Conservation (phyloP, 2,888 invertebrate species). For the Platycnemis pennipes region DNA sequence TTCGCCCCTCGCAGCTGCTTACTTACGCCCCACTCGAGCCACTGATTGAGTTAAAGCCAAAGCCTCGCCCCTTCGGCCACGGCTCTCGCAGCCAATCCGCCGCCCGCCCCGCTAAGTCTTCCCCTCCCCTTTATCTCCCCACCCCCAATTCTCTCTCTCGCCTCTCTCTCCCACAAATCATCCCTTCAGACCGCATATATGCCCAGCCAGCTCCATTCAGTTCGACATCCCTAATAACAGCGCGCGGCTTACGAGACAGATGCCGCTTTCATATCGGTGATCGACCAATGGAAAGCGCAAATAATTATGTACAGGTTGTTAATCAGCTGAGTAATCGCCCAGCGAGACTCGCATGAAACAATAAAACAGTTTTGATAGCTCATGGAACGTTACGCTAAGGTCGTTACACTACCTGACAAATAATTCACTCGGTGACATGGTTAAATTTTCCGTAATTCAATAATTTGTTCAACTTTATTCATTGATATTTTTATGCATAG, state of each 20-base stretch:
- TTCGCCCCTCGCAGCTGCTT: background rate
- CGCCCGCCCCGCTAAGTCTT: background rate
- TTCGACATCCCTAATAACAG: background rate
- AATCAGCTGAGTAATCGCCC: too few species aligned
- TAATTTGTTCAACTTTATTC: too few species aligned
- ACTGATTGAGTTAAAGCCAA: constrained; percentile 23
- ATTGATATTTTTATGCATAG: too few species aligned
- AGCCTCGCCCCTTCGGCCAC: background rate
- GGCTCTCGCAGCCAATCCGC: background rate
- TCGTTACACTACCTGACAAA: too few species aligned
- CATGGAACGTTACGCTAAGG: too few species aligned
- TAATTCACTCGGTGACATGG: too few species aligned
- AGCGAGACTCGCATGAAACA: too few species aligned
- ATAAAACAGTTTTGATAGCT: too few species aligned
- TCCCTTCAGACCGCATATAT: background rate
- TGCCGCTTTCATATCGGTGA: background rate
- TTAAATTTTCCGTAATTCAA: too few species aligned
- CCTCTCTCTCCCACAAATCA: background rate
- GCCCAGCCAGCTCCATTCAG: background rate
- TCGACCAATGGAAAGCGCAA: background rate
- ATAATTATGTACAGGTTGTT: too few species aligned
- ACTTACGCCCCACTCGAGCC: background rate
- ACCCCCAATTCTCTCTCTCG: background rate
- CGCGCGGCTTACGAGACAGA: background rate
- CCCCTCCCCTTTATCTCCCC: background rate